These are phyloP conservation scores for Garra rufa DNA, from an alignment of 2,113 vertebrate genomes.

Conservation along the genomic window DNA sequence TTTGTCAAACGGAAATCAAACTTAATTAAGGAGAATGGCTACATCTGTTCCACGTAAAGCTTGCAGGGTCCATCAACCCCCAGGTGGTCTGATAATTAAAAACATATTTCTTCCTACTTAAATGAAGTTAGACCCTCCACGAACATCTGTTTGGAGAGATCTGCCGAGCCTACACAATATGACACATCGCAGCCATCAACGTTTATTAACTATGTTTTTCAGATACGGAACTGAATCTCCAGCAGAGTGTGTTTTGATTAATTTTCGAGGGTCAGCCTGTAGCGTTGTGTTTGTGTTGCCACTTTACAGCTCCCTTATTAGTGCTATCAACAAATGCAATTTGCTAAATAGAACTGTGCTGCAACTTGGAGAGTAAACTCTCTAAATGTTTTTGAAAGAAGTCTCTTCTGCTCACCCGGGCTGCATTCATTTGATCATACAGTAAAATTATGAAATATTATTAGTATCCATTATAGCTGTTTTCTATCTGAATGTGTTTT, in stretches of 20 bases:
- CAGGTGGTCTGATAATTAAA: constrained; percentile 65
- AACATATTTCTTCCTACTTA: constrained; percentile 65
- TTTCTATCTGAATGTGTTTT: not conserved
- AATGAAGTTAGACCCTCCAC: constrained; percentile 59
- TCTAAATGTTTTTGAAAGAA: not conserved
- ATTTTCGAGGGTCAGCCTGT: constrained; percentile 7
- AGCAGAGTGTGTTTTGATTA: not conserved
- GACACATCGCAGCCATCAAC: constrained; percentile 23
- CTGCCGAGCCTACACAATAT: constrained; percentile 45
- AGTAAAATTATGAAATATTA: not conserved
- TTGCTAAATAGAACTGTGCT: not conserved
- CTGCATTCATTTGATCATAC: not conserved
- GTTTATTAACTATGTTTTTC: constrained; percentile 23
- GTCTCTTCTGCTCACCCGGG: not conserved
- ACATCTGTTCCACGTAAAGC: constrained; percentile 59
- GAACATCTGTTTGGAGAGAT: constrained; percentile 59
- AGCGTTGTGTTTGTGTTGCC: not conserved
- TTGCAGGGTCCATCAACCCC: constrained; percentile 61
- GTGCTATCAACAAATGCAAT: not conserved
- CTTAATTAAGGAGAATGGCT: constrained; percentile 63
- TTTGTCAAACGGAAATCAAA: constrained; percentile 64
- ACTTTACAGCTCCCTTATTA: not conserved
- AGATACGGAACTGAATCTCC: not conserved
- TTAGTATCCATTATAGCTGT: not conserved
- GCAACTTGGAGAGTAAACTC: not conserved